phyloP scores from a whole-genome alignment of 2,797 vertebrate species.

The Pseudochromis fuscus region DNA sequence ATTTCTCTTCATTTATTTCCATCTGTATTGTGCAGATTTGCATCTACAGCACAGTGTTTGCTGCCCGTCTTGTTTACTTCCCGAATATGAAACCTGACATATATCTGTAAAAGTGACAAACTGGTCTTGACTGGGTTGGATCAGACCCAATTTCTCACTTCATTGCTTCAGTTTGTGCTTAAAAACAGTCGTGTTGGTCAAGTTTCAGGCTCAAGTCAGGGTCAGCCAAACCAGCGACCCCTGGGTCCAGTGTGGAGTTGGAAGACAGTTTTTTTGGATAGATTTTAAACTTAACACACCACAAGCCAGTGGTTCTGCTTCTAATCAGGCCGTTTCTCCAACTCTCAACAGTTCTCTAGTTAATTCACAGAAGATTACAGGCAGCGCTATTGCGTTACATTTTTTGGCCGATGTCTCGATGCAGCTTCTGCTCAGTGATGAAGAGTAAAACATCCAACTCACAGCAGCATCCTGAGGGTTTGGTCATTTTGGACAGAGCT shows the following conservation, averaged over 20 bases:
- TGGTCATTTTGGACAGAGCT: constrained; percentile 63
- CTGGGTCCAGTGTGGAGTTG: constrained; percentile 25
- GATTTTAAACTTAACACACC: constrained; percentile 37
- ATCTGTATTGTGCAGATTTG: not conserved
- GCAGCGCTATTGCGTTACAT: constrained; percentile 54
- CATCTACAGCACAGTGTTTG: not conserved
- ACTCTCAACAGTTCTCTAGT: constrained; percentile 41
- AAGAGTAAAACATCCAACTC: constrained; percentile 38
- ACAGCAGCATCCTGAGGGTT: constrained; percentile 55
- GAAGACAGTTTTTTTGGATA: constrained; percentile 56
- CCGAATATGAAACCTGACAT: constrained; percentile 19
- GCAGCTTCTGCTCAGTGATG: constrained; percentile 37
- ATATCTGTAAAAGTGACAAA: constrained; percentile 28
- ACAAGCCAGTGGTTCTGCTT: constrained; percentile 51
- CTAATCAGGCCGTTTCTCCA: constrained; percentile 60
- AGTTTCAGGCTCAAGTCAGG: constrained; percentile 31
- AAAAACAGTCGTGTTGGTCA: constrained; percentile 41
- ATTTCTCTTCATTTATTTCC: not conserved
- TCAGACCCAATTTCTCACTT: constrained; percentile 31
- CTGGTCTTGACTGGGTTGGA: constrained; percentile 27
- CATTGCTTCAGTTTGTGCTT: constrained; percentile 26
- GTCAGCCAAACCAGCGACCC: constrained; percentile 53
- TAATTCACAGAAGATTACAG: constrained; percentile 51
- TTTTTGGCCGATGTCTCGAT: constrained; percentile 41
- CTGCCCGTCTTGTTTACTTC: constrained; percentile 22